Percentiles rank a stretch among this genome's conserved stretches.
Conservation (phyloP, 1,140 invertebrate genomes). For the Sitobion miscanthi region DNA sequence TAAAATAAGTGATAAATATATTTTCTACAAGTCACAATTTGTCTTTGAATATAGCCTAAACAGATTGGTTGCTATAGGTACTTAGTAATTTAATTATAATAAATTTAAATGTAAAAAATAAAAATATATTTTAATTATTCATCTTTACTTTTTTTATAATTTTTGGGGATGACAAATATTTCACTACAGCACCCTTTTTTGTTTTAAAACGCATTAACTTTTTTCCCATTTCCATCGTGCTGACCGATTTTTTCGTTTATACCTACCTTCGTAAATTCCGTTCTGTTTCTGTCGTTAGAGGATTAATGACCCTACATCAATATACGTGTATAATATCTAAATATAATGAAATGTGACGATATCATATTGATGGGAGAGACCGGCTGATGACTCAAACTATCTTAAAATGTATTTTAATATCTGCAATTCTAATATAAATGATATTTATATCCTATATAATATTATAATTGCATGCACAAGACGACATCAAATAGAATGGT, state of each 20-base stretch:
- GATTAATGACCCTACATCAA: conserved; percentile 23
- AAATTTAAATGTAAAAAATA: background rate
- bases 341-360: background rate
- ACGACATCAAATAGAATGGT: background rate
- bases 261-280: background rate
- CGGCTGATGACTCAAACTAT: background rate
- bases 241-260: conserved; percentile 38
- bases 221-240: background rate
- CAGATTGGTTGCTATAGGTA: background rate
- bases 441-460: background rate
- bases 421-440: background rate
- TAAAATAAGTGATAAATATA: background rate
- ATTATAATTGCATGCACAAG: background rate
- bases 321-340: background rate
- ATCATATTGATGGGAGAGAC: background rate
- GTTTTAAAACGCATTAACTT: conserved; percentile 19
- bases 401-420: background rate
- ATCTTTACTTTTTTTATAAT: background rate
- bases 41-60: background rate
- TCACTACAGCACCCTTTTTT: background rate
- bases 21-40: background rate
- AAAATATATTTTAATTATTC: background rate
- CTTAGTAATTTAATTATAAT: background rate
- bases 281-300: conserved; percentile 32
- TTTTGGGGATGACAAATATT: background rate